phyloP scores from a whole-genome alignment of 2,113 vertebrate species.

The Leucoraja erinaceus region DNA sequence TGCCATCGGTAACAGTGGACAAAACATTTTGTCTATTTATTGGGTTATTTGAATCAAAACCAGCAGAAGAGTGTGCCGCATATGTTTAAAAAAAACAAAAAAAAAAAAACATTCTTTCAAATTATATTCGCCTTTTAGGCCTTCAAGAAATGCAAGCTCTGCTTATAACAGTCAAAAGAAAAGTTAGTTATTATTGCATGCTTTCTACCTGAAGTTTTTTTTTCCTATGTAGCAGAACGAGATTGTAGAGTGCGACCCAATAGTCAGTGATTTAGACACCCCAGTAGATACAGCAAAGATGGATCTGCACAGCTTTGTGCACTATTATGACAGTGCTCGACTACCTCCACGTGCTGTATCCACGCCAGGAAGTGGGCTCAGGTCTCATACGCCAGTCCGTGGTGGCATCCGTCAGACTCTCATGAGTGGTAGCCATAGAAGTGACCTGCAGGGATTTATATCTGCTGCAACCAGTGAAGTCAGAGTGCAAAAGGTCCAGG shows the following conservation, averaged over 20 bases:
- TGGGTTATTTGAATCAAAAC: conserved; percentile 14
- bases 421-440: conserved; percentile 48
- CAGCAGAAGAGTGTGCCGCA: conserved; percentile 5
- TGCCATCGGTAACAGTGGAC: conserved; percentile 33
- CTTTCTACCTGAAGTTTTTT: conserved; percentile 27
- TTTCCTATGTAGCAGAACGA: conserved; percentile 45
- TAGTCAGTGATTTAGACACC: conserved; percentile 48
- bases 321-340: conserved; percentile 49
- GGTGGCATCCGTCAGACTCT: conserved; percentile 43
- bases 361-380: conserved; percentile 43
- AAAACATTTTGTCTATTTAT: conserved; percentile 33
- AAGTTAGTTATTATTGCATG: conserved; percentile 19
- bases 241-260: conserved; percentile 47
- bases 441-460: conserved; percentile 46
- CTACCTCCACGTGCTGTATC: conserved; percentile 38
- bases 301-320: conserved; percentile 44
- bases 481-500: conserved; percentile 50
- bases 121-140: neutral
- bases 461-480: conserved; percentile 45
- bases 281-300: conserved; percentile 43
- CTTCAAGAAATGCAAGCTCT: conserved; percentile 35
- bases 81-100: neutral
- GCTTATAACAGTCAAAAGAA: conserved; percentile 28
- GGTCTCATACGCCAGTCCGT: conserved; percentile 46
- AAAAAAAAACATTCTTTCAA: neutral